Base-by-base conservation (phyloP, 1,140 invertebrate genomes). In the Pseudachorutes palmiensis region DNA sequence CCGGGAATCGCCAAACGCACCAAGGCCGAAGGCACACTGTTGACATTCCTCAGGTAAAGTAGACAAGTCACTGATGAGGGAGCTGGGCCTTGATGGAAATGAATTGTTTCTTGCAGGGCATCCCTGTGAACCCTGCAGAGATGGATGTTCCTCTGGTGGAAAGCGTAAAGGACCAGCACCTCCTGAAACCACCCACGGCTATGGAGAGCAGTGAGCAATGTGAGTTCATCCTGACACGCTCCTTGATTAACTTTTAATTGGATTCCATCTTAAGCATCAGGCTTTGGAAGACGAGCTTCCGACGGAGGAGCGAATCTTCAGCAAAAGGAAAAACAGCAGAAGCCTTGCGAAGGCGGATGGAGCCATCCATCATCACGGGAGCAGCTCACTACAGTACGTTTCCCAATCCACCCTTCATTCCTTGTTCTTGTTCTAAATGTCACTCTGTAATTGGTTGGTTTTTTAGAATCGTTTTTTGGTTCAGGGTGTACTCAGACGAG, bases 241-340 rank as follows among this genome's bases (percentile, higher is more conserved):
- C 1, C 51, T 29, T 48, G 41, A 45, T 28, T 3, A 45, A 30
- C 24, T 45, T 16, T 60, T 26, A 29, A 67, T 61, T 32, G 65
- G 66, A 74, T 76, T n/a, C n/a, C n/a, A n/a, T n/a, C n/a, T n/a
- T 29, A 72, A 86, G 88, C 85, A 72, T 87, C 88, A 69, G 85
- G 87, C 58, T 91, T 95, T 80, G 91, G 90, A 49, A 82, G 94
- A 63, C 84, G 94, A 75, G 94, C 94, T 59, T 97, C 93, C 3
- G 94, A 98, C 81, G 94, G 94, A 73, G 94, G 94, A 62, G 94
- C 93, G 49, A 94, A 97, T 82, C 84, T 95, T 41, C 88, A 90
- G 70, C 72, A 70, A 49, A 86, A 88, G 74, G 87, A 84, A 74
- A 89, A 86, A 77, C 86, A 85, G 74, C 83, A 82, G 70, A 78